phyloP scores from a whole-genome alignment of 2,888 invertebrate species.

The Torymus tubicola region DNA sequence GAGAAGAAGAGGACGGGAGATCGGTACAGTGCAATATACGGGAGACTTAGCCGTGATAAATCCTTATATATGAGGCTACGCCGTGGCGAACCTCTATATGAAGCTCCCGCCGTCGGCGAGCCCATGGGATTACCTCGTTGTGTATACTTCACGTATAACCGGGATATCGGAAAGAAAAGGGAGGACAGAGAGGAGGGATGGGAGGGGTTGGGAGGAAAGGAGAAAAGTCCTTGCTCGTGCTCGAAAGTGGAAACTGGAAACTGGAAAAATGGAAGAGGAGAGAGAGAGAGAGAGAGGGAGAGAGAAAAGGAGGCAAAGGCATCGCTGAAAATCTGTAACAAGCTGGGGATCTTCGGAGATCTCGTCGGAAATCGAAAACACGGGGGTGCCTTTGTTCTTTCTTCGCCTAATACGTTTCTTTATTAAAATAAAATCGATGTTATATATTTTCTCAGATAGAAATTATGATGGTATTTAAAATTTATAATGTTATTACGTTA shows the following conservation, averaged over 20 bases:
- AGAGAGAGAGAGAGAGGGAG: background rate
- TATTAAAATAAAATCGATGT: too few species aligned
- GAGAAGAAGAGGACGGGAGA: conserved; percentile 62
- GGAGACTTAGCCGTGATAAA: conserved; percentile 76
- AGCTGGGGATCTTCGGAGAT: conserved; percentile 22
- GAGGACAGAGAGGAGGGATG: background rate
- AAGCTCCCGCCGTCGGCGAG: conserved; percentile 66
- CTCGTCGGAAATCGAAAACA: conserved; percentile 7
- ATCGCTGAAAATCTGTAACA: conserved; percentile 29
- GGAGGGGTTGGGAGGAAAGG: background rate
- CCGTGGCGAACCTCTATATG: conserved; percentile 72
- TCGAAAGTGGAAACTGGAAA: conserved; percentile 35
- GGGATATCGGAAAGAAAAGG: conserved; percentile 37
- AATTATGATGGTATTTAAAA: too few species aligned
- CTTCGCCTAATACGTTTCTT: conserved; percentile 32
- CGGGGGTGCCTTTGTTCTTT: background rate
- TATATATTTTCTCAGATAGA: too few species aligned
- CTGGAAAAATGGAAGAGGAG: conserved; percentile 27
- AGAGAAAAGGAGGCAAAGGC: background rate
- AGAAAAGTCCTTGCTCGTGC: conserved; percentile 22
- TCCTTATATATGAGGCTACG: conserved; percentile 76
- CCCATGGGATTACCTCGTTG: conserved; percentile 73
- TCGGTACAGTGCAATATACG: conserved; percentile 75
- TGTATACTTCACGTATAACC: conserved; percentile 58
- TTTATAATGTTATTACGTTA: too few species aligned